phyloP scores from a whole-genome alignment of 2,113 vertebrate species.

The Colius striatus region DNA sequence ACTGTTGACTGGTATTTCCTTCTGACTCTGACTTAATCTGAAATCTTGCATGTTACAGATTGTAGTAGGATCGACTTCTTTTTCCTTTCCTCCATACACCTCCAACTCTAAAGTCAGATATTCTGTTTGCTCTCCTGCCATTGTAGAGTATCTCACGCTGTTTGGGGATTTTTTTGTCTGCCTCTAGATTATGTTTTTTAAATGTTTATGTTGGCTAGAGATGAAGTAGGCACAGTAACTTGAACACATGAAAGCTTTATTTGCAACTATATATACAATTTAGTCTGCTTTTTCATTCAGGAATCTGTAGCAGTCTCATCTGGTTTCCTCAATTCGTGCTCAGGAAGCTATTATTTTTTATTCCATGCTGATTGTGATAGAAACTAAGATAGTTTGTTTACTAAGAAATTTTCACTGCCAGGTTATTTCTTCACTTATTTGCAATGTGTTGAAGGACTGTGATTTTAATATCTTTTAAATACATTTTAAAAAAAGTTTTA shows the following conservation, averaged over 20 bases:
- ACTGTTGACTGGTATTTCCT: not conserved
- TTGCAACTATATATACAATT: not conserved
- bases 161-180: not conserved
- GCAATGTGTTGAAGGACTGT: not conserved
- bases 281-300: not conserved
- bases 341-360: not conserved
- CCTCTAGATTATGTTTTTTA: not conserved
- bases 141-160: not conserved
- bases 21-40: not conserved
- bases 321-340: not conserved
- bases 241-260: not conserved
- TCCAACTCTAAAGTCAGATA: not conserved
- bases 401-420: not conserved
- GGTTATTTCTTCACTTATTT: not conserved
- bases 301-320: not conserved
- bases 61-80: not conserved
- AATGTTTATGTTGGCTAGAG: not conserved
- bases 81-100: not conserved
- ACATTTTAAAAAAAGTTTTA: fast-evolving
- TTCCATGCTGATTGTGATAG: not conserved
- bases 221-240: not conserved
- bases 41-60: not conserved
- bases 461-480: not conserved
- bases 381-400: slow-evolving; percentile 10
- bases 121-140: not conserved